These are phyloP conservation scores for Mesorhabditis sp. DNA, from an alignment of 2,888 invertebrate species.

Conservation along the genomic window DNA sequence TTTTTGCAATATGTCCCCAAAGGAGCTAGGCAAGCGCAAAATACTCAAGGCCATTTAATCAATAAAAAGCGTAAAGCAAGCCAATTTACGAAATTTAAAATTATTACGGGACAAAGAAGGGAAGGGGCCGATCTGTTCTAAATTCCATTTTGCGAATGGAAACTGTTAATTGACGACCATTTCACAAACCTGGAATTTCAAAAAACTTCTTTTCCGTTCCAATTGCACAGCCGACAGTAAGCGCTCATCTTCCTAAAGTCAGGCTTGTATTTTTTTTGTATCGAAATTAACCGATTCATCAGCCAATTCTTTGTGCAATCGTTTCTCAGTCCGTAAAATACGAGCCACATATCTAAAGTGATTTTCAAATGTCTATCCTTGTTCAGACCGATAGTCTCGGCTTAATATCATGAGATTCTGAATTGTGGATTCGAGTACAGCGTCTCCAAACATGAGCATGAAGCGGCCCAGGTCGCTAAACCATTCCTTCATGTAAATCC, in stretches of 20 bases:
- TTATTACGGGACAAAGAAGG: no score
- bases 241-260: slow-evolving; percentile 9
- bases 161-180: no score
- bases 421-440: slow-evolving; percentile 77
- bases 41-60: no score
- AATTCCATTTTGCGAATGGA: no score
- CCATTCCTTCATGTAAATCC: slow-evolving; percentile 17
- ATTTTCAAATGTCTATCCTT: neutral
- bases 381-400: slow-evolving; percentile 74
- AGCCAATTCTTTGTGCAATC: slow-evolving; percentile 66
- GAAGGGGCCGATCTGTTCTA: no score
- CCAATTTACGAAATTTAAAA: no score
- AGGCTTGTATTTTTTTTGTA: neutral
- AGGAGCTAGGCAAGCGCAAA: no score
- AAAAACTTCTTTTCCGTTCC: neutral
- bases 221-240: slow-evolving; percentile 9
- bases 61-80: no score
- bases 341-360: slow-evolving; percentile 73
- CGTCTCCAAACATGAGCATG: slow-evolving; percentile 73
- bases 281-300: slow-evolving; percentile 11
- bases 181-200: neutral
- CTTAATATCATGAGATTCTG: slow-evolving; percentile 80
- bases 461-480: slow-evolving; percentile 59
- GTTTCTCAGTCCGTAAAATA: slow-evolving; percentile 81
- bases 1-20: neutral